Evolutionary conservation across 2,113 vertebrate species (phyloP).

Genomic region (Catharus bicknelli): DNA sequence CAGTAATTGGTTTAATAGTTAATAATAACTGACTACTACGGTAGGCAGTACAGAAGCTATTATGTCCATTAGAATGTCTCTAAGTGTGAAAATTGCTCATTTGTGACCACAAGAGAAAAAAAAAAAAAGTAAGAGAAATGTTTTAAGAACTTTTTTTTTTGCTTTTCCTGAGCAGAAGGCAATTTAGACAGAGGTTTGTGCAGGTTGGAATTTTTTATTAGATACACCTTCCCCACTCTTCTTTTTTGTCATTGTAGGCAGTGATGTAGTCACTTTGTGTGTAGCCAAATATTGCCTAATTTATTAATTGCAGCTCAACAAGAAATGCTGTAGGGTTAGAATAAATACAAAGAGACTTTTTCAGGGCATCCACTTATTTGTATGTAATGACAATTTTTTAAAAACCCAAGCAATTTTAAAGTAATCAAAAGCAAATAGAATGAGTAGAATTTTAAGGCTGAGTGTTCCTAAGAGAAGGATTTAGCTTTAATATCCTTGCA

Average conservation of each 20-base stretch:
- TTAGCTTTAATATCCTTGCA: not conserved
- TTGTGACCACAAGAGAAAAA: not conserved
- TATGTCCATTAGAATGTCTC: not conserved
- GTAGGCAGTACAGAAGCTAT: not conserved
- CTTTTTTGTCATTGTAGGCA: not conserved
- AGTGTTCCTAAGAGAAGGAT: not conserved
- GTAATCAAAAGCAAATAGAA: not conserved
- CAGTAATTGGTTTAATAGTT: constrained; percentile 28
- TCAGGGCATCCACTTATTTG: not conserved
- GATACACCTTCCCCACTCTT: not conserved
- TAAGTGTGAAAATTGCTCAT: not conserved
- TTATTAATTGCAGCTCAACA: not conserved
- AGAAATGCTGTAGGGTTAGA: not conserved
- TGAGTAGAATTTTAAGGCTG: not conserved
- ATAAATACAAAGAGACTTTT: not conserved
- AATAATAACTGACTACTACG: not conserved
- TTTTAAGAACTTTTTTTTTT: not conserved
- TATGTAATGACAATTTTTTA: not conserved
- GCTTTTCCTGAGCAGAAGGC: not conserved
- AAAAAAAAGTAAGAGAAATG: not conserved
- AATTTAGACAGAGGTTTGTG: not conserved
- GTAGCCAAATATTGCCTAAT: not conserved
- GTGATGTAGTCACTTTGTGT: not conserved
- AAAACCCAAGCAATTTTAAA: not conserved
- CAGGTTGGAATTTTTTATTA: not conserved